Conservation (phyloP, 2,888 invertebrate species). For the Drosophila acutilabella region DNA sequence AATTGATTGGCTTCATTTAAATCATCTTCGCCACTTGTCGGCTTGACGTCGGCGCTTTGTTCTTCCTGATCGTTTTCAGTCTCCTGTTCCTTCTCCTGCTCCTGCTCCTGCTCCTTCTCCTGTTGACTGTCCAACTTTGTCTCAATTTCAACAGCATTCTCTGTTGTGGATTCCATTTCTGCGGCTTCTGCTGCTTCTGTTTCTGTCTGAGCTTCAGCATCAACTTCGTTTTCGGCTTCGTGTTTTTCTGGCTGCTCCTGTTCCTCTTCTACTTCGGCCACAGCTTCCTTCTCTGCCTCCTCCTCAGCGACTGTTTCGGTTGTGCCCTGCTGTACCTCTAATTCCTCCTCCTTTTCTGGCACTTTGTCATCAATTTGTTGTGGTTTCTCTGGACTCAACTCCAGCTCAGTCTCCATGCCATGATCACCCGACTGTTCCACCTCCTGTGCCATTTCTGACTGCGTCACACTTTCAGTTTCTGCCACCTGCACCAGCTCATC, state of each 20-base stretch:
- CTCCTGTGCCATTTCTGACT: conserved; percentile 32
- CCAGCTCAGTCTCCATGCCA: conserved; percentile 37
- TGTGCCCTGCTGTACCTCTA: conserved; percentile 7
- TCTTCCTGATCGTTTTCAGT: conserved; percentile 10
- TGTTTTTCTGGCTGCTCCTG: conserved; percentile 33
- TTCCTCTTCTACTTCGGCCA: conserved; percentile 20
- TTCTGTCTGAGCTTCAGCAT: conserved; percentile 14
- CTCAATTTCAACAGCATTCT: conserved; percentile 56
- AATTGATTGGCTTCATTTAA: conserved; percentile 79
- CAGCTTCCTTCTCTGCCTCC: conserved; percentile 30
- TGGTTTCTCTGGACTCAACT: neutral
- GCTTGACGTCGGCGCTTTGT: conserved; percentile 76
- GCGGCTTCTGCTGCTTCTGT: conserved; percentile 24
- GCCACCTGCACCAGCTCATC: conserved; percentile 33
- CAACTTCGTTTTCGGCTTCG: conserved; percentile 12
- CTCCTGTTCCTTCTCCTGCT: conserved; percentile 20
- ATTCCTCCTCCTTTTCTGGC: conserved; percentile 33
- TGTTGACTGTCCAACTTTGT: conserved; percentile 27
- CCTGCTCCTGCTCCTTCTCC: conserved; percentile 16
- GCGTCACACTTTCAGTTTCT: conserved; percentile 74
- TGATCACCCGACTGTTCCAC: conserved; percentile 67
- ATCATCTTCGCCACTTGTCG: conserved; percentile 78
- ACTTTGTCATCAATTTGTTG: conserved; percentile 24
- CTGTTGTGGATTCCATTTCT: conserved; percentile 31
- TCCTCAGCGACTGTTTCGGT: conserved; percentile 47